phyloP scores from a whole-genome alignment of 1,140 invertebrate genomes.

The Penaeus vannamei region DNA sequence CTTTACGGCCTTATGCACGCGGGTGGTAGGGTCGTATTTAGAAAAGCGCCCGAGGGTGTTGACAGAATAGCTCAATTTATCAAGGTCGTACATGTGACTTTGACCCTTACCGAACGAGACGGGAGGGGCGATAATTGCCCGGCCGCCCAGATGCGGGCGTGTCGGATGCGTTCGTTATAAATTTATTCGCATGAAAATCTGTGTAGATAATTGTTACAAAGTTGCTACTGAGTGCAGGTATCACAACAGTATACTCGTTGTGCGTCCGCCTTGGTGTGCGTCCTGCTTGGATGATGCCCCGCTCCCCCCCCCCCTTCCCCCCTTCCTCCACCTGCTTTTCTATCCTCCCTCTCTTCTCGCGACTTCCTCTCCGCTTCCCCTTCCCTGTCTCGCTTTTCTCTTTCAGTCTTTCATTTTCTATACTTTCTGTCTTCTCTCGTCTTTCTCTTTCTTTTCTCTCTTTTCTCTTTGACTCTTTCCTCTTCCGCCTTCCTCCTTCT shows the following conservation, averaged over 20 bases:
- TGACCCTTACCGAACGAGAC: slow-evolving; percentile 23
- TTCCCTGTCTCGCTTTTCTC: background rate
- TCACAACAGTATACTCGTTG: background rate
- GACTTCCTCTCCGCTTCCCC: slow-evolving; percentile 4
- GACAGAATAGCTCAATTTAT: slow-evolving; percentile 54
- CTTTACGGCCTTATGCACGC: background rate
- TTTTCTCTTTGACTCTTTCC: background rate
- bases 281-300: background rate
- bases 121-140: background rate
- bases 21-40: slow-evolving; percentile 2
- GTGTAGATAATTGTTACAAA: slow-evolving; percentile 64
- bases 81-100: slow-evolving; percentile 3
- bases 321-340: background rate
- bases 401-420: too few relatives aligned
- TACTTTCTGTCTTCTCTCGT: background rate
- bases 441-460: background rate
- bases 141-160: background rate
- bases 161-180: slow-evolving; percentile 61
- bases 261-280: too few relatives aligned
- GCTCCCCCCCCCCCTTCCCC: background rate
- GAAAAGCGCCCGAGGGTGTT: slow-evolving; percentile 38
- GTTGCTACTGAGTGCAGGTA: slow-evolving; percentile 47
- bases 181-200: slow-evolving; percentile 59
- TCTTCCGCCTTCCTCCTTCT: background rate
- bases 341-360: background rate